These are phyloP conservation scores for Cerastoderma edule DNA, from an alignment of 2,888 invertebrate species.

Conservation along the genomic window DNA sequence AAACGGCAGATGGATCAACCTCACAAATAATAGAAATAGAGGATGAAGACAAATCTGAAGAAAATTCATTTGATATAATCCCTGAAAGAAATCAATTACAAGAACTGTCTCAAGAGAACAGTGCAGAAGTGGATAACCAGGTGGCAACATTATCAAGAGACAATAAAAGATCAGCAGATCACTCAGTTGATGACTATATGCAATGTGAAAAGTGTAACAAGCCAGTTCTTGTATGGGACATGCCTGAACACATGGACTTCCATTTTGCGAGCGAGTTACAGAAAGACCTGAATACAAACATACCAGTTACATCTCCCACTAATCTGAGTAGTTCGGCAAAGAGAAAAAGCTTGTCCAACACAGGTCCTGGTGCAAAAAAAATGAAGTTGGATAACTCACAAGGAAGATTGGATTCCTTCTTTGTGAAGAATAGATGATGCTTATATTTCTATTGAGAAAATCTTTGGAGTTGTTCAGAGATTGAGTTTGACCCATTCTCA, in stretches of 20 bases:
- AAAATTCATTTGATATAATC: too few species aligned
- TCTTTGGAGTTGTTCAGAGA: too few species aligned
- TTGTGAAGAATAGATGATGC: constrained; percentile 27
- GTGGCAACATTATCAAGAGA: background rate
- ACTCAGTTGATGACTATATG: constrained; percentile 46
- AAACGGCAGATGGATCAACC: too few species aligned
- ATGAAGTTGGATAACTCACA: constrained; percentile 43
- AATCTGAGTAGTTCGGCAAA: constrained; percentile 21
- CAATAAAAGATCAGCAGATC: background rate
- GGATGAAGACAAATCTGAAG: too few species aligned
- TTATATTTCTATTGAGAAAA: constrained; percentile 4
- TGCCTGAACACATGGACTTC: constrained; percentile 92
- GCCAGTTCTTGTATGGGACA: constrained; percentile 87
- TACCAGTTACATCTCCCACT: background rate
- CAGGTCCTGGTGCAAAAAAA: constrained; percentile 39
- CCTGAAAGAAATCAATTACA: background rate
- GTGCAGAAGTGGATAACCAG: too few species aligned
- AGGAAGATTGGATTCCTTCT: constrained; percentile 51
- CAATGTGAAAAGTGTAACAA: constrained; percentile 89
- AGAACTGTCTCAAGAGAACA: background rate
- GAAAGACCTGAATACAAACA: constrained; percentile 47
- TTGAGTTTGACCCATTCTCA: too few species aligned
- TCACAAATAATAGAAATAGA: too few species aligned
- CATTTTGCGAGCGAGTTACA: constrained; percentile 91
- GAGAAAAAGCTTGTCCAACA: constrained; percentile 40